Conservation (phyloP, 2,113 vertebrate species). For the Alosa alosa region DNA sequence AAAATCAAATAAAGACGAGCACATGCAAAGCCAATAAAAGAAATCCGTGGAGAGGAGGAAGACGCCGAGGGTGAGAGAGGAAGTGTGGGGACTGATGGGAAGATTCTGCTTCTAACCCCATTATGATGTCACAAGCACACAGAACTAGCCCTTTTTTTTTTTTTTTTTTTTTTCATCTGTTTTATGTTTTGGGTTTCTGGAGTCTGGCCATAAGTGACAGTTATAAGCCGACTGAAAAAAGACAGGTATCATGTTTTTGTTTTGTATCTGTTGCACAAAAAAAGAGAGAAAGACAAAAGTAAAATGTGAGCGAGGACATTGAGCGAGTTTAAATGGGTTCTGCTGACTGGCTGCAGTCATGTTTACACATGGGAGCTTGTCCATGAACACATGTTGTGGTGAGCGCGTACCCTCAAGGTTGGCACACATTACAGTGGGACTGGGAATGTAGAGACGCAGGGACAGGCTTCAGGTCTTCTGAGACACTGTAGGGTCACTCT, state of each 20-base stretch:
- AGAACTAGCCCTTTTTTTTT: neutral
- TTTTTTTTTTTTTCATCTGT: slow-evolving; percentile 10
- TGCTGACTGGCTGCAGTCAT: neutral
- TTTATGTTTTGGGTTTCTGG: slow-evolving; percentile 6
- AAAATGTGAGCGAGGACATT: neutral
- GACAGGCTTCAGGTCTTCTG: neutral
- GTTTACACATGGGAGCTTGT: neutral
- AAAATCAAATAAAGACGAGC: slow-evolving; percentile 53
- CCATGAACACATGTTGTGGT: slow-evolving; percentile 9
- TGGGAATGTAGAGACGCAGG: neutral
- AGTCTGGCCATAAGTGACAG: slow-evolving; percentile 1
- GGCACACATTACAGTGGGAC: slow-evolving; percentile 2
- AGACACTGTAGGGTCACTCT: neutral
- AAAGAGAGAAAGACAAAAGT: neutral
- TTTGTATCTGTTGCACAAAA: neutral
- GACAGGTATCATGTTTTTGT: slow-evolving; percentile 3
- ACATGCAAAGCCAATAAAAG: slow-evolving; percentile 16
- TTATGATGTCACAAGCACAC: slow-evolving; percentile 50
- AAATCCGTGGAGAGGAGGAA: slow-evolving; percentile 28
- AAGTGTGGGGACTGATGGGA: slow-evolving; percentile 39
- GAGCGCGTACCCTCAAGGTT: neutral
- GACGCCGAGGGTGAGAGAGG: slow-evolving; percentile 22
- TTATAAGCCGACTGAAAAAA: slow-evolving; percentile 10
- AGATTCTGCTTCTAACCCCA: slow-evolving; percentile 72
- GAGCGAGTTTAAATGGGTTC: neutral